Percentiles rank a stretch among this genome's conserved stretches.
These are phyloP conservation scores for Chloroceryle inda DNA, from an alignment of 2,797 vertebrate genomes.

Conservation along the genomic window DNA sequence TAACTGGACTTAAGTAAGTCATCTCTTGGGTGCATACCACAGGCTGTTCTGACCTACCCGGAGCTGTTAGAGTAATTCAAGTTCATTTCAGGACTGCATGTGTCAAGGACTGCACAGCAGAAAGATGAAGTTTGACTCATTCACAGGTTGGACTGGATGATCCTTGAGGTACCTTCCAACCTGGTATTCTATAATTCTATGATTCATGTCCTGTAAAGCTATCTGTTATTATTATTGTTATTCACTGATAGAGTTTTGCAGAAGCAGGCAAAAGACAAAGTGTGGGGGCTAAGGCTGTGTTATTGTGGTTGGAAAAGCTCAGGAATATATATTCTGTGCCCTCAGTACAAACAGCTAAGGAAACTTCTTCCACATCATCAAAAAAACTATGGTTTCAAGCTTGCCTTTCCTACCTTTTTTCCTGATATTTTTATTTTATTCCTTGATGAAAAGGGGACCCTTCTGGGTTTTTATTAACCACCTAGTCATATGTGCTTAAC, in stretches of 20 bases:
- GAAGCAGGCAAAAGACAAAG: not conserved
- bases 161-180: no score
- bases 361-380: not conserved
- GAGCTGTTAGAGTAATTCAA: not conserved
- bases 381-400: not conserved
- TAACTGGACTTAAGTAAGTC: not conserved
- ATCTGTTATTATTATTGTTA: not conserved
- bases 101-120: not conserved
- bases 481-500: not conserved
- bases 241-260: not conserved
- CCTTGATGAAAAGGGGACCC: not conserved
- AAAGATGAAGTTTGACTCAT: not conserved
- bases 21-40: not conserved
- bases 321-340: not conserved
- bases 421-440: not conserved
- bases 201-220: not conserved
- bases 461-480: not conserved
- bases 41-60: not conserved
- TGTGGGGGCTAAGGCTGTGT: not conserved
- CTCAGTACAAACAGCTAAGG: not conserved
- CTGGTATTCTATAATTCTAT: no score
- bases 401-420: not conserved
- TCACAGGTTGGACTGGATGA: no score
- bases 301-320: not conserved
- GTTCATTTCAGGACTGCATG: not conserved